phyloP scores from a whole-genome alignment of 2,113 vertebrate species.

The Plectropomus leopardus region DNA sequence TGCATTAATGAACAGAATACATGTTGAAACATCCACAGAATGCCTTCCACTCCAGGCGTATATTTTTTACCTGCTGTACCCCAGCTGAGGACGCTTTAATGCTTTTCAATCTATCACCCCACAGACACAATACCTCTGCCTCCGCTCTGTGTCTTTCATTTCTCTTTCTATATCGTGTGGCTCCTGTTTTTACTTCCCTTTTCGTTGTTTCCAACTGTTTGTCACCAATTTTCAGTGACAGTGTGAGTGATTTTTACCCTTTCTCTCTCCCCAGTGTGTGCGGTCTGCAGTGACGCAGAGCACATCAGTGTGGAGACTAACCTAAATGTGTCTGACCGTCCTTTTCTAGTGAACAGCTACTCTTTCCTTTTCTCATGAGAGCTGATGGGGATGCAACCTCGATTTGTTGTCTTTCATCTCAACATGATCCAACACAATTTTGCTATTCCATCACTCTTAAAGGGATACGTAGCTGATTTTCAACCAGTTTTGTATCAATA shows the following conservation, averaged over 20 bases:
- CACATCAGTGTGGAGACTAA: slow-evolving; percentile 1
- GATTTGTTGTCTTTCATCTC: slow-evolving; percentile 9
- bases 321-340: background rate
- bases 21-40: background rate
- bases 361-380: background rate
- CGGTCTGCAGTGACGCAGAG: slow-evolving; percentile 11
- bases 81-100: slow-evolving; percentile 9
- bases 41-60: background rate
- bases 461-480: no score
- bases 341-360: slow-evolving; percentile 12
- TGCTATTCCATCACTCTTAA: background rate
- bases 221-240: slow-evolving; percentile 13
- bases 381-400: background rate
- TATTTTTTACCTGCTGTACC: background rate
- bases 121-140: slow-evolving; percentile 57
- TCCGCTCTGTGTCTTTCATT: slow-evolving; percentile 82
- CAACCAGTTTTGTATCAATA: no score
- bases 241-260: slow-evolving; percentile 1
- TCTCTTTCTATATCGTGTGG: background rate
- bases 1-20: background rate
- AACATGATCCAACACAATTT: slow-evolving; percentile 64
- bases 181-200: background rate
- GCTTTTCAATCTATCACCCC: slow-evolving; percentile 12
- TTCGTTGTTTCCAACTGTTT: slow-evolving; percentile 5
- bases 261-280: slow-evolving; percentile 4